Conservation (phyloP, 2,113 vertebrate genomes). For the Mesoclemmys tuberculata region DNA sequence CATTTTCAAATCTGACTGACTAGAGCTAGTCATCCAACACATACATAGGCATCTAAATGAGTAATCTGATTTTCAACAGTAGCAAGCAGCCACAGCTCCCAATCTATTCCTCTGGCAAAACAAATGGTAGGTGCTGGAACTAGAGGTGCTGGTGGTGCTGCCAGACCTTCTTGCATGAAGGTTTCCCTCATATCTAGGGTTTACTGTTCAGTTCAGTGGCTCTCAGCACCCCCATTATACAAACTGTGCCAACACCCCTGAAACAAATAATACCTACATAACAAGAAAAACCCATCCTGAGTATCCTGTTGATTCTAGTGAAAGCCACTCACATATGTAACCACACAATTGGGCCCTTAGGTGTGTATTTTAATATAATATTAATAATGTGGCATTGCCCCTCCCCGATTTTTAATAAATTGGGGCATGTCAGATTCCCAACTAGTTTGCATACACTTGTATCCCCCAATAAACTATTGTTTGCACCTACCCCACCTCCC, state of each 20-base stretch:
- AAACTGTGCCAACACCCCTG: too few species aligned
- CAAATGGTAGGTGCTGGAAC: background rate
- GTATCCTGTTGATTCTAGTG: background rate
- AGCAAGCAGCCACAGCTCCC: background rate
- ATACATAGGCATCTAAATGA: background rate
- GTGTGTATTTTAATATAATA: too few species aligned
- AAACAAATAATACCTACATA: background rate
- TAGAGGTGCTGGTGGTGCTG: too few species aligned
- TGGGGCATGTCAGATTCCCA: background rate
- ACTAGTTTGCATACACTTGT: background rate
- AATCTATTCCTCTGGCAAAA: background rate
- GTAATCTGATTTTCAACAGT: background rate
- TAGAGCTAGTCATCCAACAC: background rate
- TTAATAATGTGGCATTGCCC: too few species aligned
- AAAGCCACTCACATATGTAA: background rate
- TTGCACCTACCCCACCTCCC: background rate
- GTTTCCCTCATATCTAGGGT: too few species aligned
- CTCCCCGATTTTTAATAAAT: background rate
- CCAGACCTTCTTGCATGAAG: too few species aligned
- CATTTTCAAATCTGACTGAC: background rate
- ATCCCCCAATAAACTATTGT: background rate
- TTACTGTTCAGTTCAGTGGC: too few species aligned
- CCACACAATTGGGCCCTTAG: background rate
- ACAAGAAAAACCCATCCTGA: background rate
- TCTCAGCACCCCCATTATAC: too few species aligned